Evolutionary conservation across 2,797 vertebrate species (phyloP).

Genomic region (Myiotriccus ornatus): DNA sequence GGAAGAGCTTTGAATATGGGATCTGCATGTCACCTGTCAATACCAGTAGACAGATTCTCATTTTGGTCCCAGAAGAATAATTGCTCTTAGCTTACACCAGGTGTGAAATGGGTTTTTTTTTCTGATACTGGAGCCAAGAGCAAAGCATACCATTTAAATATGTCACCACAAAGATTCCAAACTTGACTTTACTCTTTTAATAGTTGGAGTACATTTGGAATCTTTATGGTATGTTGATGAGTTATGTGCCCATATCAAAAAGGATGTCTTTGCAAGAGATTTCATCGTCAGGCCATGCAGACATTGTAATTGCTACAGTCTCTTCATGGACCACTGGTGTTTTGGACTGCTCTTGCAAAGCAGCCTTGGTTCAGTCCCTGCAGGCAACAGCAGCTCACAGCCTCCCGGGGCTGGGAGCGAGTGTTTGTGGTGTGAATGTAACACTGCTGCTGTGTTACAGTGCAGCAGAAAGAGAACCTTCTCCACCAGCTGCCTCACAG

Average conservation of each 20-base stretch:
- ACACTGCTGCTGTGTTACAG: not conserved
- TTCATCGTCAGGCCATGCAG: accelerated
- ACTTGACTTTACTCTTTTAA: not conserved
- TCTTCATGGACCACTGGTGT: not conserved
- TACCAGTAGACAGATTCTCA: not conserved
- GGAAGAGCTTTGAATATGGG: not conserved
- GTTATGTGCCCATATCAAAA: not conserved
- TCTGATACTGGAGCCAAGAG: not conserved
- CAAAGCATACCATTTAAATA: not conserved
- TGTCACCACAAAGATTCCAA: not conserved
- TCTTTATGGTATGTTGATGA: not conserved
- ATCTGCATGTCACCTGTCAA: not conserved
- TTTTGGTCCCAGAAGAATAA: not conserved
- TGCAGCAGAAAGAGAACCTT: not conserved
- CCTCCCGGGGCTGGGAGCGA: not conserved
- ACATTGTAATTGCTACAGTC: not conserved
- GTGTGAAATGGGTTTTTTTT: not conserved
- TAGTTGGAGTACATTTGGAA: not conserved
- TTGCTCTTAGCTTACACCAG: not conserved
- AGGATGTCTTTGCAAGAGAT: not conserved
- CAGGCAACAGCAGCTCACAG: not conserved
- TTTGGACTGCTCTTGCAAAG: not conserved
- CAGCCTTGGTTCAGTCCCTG: not conserved
- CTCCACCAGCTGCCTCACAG: not conserved
- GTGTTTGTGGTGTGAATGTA: not conserved